Conservation (phyloP, 2,113 vertebrate genomes). For the Clarias gariepinus region DNA sequence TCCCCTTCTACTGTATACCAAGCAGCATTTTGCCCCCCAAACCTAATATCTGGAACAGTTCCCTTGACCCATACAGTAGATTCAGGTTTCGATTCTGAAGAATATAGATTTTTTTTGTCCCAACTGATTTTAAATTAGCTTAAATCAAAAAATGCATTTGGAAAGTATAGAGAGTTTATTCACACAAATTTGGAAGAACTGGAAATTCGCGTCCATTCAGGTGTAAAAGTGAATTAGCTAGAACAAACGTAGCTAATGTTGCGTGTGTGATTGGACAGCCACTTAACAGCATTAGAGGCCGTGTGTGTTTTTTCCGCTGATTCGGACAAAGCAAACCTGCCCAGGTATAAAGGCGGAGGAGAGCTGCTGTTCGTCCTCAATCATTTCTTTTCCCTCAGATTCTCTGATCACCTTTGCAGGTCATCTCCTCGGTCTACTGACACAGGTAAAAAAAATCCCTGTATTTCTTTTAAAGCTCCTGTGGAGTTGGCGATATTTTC, state of each 20-base stretch:
- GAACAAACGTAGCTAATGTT: constrained; percentile 49
- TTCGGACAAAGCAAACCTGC: constrained; percentile 14
- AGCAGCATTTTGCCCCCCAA: background rate
- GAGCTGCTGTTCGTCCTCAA: constrained; percentile 56
- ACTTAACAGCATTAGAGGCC: constrained; percentile 29
- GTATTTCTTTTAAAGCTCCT: background rate
- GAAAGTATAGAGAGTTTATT: background rate
- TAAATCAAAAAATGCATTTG: background rate
- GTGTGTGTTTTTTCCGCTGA: constrained; percentile 51
- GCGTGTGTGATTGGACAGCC: constrained; percentile 47
- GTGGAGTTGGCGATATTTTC: background rate
- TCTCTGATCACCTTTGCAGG: constrained; percentile 47
- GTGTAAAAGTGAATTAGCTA: constrained; percentile 44
- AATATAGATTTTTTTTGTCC: background rate
- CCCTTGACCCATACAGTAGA: background rate
- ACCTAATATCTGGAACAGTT: background rate
- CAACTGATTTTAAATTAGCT: background rate
- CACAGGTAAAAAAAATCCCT: constrained; percentile 27
- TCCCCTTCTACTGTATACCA: background rate
- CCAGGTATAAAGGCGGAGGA: constrained; percentile 58
- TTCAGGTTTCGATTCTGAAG: no score
- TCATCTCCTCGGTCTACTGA: constrained; percentile 26
- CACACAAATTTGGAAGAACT: background rate
- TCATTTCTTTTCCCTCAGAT: constrained; percentile 34
- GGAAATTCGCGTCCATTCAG: background rate